Conservation (phyloP, 2,888 invertebrate species). For the Eupithecia abbreviata region DNA sequence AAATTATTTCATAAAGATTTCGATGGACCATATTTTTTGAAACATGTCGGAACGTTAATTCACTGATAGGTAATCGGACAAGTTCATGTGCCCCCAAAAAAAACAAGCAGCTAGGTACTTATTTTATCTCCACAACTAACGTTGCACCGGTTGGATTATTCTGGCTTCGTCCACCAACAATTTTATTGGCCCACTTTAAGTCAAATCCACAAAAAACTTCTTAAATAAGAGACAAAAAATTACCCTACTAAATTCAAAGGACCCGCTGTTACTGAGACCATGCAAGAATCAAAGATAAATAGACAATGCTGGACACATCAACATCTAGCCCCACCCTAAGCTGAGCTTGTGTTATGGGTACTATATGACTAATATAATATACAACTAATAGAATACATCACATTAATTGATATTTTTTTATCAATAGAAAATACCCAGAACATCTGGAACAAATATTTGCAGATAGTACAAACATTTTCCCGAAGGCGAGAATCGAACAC, state of each 20-base stretch:
- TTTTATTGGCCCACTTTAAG: neutral
- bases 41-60: neutral
- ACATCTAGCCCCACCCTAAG: no score
- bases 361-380: no score
- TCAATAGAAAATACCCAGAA: no score
- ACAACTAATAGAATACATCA: no score
- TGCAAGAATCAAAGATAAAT: neutral
- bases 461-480: no score
- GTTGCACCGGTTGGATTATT: neutral
- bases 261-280: neutral
- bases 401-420: no score
- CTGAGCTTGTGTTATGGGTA: no score
- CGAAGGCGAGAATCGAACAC: no score
- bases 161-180: neutral
- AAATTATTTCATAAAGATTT: neutral
- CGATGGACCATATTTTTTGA: neutral
- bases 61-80: neutral
- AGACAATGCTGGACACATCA: no score
- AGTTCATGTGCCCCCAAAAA: neutral
- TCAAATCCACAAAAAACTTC: neutral
- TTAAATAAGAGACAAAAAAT: neutral
- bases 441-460: no score
- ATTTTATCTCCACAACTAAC: neutral
- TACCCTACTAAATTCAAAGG: neutral
- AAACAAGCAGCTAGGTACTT: neutral